A percentile compares a stretch with the other conserved stretches of the same genome.
phyloP scores from a whole-genome alignment of 2,888 invertebrate genomes.

The Plagodis pulveraria region DNA sequence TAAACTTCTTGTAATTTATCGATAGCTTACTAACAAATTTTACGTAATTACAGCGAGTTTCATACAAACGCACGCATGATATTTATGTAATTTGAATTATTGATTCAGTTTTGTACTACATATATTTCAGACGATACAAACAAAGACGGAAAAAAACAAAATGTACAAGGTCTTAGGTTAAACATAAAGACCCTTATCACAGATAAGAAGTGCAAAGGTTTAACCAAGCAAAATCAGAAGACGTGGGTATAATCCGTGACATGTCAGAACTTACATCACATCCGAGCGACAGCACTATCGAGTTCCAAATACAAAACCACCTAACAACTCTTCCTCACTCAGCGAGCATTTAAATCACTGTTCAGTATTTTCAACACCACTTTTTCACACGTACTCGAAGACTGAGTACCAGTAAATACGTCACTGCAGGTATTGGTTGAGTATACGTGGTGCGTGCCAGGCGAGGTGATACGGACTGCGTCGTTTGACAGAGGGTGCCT shows the following conservation, averaged over 20 bases:
- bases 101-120: conserved; percentile 14
- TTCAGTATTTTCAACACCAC: conserved; percentile 17
- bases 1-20: background rate
- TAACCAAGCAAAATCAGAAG: conserved; percentile 2
- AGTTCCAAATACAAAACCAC: conserved; percentile 26
- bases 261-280: conserved; percentile 40
- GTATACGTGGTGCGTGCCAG: conserved; percentile 53
- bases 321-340: conserved; percentile 13
- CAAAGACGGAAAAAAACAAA: background rate
- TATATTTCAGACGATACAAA: conserved; percentile 2
- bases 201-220: background rate
- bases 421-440: conserved; percentile 66
- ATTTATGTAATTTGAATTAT: conserved; percentile 20
- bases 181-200: background rate
- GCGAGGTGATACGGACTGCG: conserved; percentile 67
- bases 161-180: too few species aligned
- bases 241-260: conserved; percentile 8
- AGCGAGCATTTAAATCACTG: conserved; percentile 16
- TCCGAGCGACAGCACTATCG: conserved; percentile 27
- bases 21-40: background rate
- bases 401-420: conserved; percentile 42
- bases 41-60: background rate
- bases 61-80: conserved; percentile 2
- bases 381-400: conserved; percentile 16
- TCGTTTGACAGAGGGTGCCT: conserved; percentile 61